Percentiles rank a stretch among this genome's conserved stretches.
phyloP scores from a whole-genome alignment of 2,888 invertebrate genomes.

The Drosophila cognata region DNA sequence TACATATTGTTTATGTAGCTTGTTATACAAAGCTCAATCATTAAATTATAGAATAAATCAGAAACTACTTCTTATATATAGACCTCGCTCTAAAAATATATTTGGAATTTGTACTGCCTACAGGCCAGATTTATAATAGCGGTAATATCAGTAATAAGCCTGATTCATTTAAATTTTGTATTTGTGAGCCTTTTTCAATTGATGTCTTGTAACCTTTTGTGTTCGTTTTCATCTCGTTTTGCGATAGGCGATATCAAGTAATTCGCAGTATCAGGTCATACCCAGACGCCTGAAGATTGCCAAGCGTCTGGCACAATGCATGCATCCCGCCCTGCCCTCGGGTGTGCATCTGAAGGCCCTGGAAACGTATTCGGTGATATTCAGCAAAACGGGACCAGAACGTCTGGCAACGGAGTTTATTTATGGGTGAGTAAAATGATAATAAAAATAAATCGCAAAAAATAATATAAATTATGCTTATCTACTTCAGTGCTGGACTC shows the following conservation, averaged over 20 bases:
- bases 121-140: background rate
- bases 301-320: conserved; percentile 96
- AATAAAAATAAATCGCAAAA: background rate
- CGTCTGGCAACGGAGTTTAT: conserved; percentile 93
- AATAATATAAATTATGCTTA: conserved; percentile 5
- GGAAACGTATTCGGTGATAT: conserved; percentile 96
- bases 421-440: conserved; percentile 87
- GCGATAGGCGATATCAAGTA: conserved; percentile 89
- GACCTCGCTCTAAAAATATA: background rate
- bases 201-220: background rate
- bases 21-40: background rate
- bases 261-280: conserved; percentile 93
- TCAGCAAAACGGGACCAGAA: conserved; percentile 93
- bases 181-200: background rate
- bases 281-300: conserved; percentile 94
- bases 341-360: conserved; percentile 96
- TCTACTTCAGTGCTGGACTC: conserved; percentile 87
- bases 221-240: conserved; percentile 7
- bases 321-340: conserved; percentile 95
- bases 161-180: background rate
- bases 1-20: background rate
- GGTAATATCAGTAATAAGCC: background rate
- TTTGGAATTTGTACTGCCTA: background rate
- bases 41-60: background rate
- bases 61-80: background rate